phyloP scores from a whole-genome alignment of 2,797 vertebrate species.

The Takifugu rubripes region DNA sequence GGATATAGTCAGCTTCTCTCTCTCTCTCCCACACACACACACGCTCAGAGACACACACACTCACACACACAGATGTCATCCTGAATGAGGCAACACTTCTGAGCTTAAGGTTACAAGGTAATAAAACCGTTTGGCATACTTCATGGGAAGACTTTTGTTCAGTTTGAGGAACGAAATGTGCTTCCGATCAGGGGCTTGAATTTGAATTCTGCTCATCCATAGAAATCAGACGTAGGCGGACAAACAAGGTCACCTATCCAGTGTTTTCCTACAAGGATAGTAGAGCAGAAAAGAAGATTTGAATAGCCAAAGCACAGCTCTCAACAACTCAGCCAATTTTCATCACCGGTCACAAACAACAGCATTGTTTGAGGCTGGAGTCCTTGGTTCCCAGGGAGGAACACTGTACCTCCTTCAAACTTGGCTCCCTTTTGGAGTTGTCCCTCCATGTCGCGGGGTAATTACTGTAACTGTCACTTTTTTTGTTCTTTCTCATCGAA shows the following conservation, averaged over 20 bases:
- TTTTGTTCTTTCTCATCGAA: constrained; percentile 81
- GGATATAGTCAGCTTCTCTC: background rate
- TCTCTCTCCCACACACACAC: constrained; percentile 2
- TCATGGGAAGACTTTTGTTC: constrained; percentile 68
- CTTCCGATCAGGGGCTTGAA: constrained; percentile 51
- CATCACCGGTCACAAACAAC: constrained; percentile 67
- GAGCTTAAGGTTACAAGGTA: constrained; percentile 70
- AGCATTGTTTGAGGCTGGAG: constrained; percentile 67
- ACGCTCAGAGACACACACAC: constrained; percentile 17
- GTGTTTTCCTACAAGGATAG: constrained; percentile 55
- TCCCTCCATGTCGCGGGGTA: constrained; percentile 68
- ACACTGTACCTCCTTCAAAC: constrained; percentile 72
- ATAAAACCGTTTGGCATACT: constrained; percentile 65
- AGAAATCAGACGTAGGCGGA: constrained; percentile 53
- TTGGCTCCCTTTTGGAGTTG: constrained; percentile 67
- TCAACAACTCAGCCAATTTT: constrained; percentile 66
- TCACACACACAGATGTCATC: constrained; percentile 36
- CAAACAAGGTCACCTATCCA: constrained; percentile 69
- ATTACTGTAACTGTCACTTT: constrained; percentile 83
- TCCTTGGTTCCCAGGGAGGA: constrained; percentile 71
- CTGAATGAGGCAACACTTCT: constrained; percentile 63
- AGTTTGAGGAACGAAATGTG: constrained; percentile 43
- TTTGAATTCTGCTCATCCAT: constrained; percentile 55
- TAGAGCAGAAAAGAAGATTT: constrained; percentile 65
- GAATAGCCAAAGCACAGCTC: constrained; percentile 59